Evolutionary conservation across 2,888 invertebrate species (phyloP).

Genomic region (Chrysotoxum bicinctum): DNA sequence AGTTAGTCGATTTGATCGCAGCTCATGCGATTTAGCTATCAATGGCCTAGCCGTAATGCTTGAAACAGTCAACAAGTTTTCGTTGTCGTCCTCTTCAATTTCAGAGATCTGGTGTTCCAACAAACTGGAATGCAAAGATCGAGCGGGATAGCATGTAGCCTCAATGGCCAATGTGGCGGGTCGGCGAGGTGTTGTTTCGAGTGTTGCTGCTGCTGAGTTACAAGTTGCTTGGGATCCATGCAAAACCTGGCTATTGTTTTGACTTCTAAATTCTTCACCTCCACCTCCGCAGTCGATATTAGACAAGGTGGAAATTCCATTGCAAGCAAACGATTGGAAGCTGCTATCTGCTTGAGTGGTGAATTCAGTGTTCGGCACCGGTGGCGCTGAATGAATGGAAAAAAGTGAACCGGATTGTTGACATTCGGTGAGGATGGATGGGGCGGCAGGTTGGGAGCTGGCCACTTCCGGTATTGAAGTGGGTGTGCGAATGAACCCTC

Average conservation of each 20-base stretch:
- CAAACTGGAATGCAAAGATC: conserved; percentile 81
- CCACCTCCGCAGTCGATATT: conserved; percentile 74
- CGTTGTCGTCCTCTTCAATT: conserved; percentile 86
- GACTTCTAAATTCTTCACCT: conserved; percentile 21
- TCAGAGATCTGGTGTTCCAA: conserved; percentile 82
- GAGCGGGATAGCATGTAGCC: conserved; percentile 77
- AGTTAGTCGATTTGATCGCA: conserved; percentile 80
- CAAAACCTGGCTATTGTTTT: conserved; percentile 31
- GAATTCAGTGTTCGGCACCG: conserved; percentile 82
- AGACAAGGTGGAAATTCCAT: conserved; percentile 75
- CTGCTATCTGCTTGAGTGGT: conserved; percentile 74
- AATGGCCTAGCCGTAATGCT: conserved; percentile 88
- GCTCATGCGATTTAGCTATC: conserved; percentile 86
- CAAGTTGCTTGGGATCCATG: conserved; percentile 51
- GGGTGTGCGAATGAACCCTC: conserved; percentile 80
- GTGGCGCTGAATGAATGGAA: conserved; percentile 87
- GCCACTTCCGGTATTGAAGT: conserved; percentile 75
- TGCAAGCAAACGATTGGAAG: conserved; percentile 75
- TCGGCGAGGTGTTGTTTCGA: conserved; percentile 80
- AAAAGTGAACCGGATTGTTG: conserved; percentile 84
- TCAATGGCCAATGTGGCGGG: conserved; percentile 83
- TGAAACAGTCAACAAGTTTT: conserved; percentile 87
- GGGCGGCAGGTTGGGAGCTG: conserved; percentile 76
- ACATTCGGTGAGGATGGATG: conserved; percentile 76
- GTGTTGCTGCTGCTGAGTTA: conserved; percentile 75